These are phyloP conservation scores for Atlantisia rogersi DNA, from an alignment of 2,113 vertebrate species.

Conservation along the genomic window DNA sequence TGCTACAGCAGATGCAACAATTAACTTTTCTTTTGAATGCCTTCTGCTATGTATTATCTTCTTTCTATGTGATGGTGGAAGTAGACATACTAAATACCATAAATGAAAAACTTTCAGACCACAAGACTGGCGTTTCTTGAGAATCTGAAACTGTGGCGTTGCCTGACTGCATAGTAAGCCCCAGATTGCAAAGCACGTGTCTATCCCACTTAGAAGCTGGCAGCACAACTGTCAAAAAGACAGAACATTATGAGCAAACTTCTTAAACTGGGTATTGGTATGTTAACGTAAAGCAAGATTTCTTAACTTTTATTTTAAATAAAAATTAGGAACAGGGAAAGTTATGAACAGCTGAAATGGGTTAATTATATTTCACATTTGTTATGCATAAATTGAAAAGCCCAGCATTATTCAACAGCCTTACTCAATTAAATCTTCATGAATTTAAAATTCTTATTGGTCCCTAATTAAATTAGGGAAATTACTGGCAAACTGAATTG, in stretches of 20 bases:
- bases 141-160: neutral
- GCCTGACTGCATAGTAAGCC: neutral
- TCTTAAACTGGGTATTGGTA: neutral
- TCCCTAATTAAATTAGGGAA: constrained; percentile 50
- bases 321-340: constrained; percentile 1
- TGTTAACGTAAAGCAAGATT: neutral
- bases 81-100: neutral
- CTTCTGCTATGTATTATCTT: neutral
- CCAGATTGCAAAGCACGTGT: neutral
- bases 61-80: neutral
- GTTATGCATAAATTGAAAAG: constrained; percentile 61
- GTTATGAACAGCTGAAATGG: constrained; percentile 44
- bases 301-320: neutral
- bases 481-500: constrained; percentile 29
- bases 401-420: constrained; percentile 46
- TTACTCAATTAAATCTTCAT: constrained; percentile 64
- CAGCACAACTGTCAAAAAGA: neutral
- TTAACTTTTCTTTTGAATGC: neutral
- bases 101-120: neutral
- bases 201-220: neutral
- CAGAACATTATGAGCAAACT: neutral
- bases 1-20: neutral
- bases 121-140: neutral
- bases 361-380: constrained; percentile 69
- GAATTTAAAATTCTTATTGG: constrained; percentile 53